Base-by-base conservation (phyloP, 2,797 vertebrate genomes). In the Cyprinella venusta region DNA sequence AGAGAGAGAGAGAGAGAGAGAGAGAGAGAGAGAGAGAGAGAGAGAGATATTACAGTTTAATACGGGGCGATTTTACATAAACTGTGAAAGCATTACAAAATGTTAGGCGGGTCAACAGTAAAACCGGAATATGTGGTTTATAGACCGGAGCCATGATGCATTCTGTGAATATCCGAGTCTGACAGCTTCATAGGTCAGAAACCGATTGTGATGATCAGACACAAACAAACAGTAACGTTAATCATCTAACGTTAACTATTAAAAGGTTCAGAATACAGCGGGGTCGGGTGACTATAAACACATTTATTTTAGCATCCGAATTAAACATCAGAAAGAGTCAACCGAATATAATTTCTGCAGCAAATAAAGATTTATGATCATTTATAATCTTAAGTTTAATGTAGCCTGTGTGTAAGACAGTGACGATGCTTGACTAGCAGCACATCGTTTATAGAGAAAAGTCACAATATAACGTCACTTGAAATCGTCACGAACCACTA, bases 391-490 rank as follows among this genome's bases (percentile, higher is more conserved):
- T 21, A 26, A 19, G 16, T 82, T 76, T 33, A 6, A 59, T 61
- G 65, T 0, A 5, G 26, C 26, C 26, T 30, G 26, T 40, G n/a
- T 42, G 48, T 52, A 6, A 56, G 26, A 21, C 16, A 50, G 71
- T 82, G 72, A 67, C 63, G 72, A 50, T 33, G 38, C 42, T 82
- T n/a, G 24, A 63, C 18, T 68, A 76, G 52, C 52, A 16, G 21
- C 18, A 36, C 19, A 18, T 26, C 3, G 33, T 21, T 40, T 36
- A 18, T 2, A 21, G 7, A 42, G 50, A 65, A 76, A 52, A 30
- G 71, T 19, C 48, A 21, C 45, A 38, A 40, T 52, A 18, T 9
- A 12, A 30, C 26, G 26, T 30, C 2, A 30, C 24, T 13, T 19
- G n/a, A 82, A 76, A 30, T 3, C 24, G 16, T 21, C 52, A 6